A percentile compares a stretch with the other conserved stretches of the same genome.
These are phyloP conservation scores for Teleogryllus occipitalis DNA, from an alignment of 1,140 invertebrate species.

Conservation along the genomic window DNA sequence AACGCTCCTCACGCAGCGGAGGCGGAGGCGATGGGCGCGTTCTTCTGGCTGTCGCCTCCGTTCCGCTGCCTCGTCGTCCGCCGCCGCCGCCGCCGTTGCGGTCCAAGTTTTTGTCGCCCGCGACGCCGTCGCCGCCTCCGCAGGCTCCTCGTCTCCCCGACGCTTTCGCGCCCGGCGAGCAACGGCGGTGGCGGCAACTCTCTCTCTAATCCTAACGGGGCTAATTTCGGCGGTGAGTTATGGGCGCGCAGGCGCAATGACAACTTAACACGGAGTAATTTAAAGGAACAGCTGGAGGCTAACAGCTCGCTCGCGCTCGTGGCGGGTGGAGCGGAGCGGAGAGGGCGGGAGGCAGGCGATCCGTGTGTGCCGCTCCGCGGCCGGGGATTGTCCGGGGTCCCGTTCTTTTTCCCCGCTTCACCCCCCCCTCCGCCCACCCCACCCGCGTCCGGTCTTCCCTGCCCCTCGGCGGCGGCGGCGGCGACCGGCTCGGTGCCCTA, in stretches of 20 bases:
- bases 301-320: neutral
- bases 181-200: too few relatives aligned
- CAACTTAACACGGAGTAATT: neutral
- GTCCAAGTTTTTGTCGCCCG: neutral
- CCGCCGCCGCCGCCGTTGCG: neutral
- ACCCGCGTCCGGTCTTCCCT: too few relatives aligned
- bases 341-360: too few relatives aligned
- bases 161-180: neutral
- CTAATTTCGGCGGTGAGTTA: neutral
- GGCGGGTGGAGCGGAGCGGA: too few relatives aligned
- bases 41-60: neutral
- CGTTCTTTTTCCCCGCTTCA: too few relatives aligned
- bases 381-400: too few relatives aligned
- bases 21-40: neutral
- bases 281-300: neutral
- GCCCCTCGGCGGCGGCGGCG: too few relatives aligned
- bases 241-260: neutral
- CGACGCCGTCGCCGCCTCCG: neutral
- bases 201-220: neutral
- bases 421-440: too few relatives aligned
- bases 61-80: neutral
- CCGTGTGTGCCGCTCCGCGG: too few relatives aligned
- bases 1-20: neutral
- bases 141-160: neutral
- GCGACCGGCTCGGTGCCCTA: too few relatives aligned